Percentiles rank a stretch among this genome's conserved stretches.
Evolutionary conservation across 2,797 vertebrate species (phyloP).

Genomic region (Lepilemur septentrionalis): DNA sequence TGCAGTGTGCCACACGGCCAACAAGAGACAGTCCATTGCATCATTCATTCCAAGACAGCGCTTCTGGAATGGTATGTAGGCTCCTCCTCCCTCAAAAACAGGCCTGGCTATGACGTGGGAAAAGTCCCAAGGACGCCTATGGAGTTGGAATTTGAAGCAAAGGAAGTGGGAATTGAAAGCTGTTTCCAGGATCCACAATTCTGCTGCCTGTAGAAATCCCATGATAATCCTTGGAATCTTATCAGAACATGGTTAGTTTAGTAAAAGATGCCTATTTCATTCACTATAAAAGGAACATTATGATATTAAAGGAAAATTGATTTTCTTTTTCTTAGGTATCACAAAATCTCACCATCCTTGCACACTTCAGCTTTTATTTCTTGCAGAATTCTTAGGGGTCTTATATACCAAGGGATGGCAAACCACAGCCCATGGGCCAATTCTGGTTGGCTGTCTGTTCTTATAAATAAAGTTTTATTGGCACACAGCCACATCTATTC

Average conservation of each 20-base stretch:
- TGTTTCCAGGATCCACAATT: slow-evolving; percentile 22
- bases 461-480: slow-evolving; percentile 69
- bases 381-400: not conserved
- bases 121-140: not conserved
- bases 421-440: not conserved
- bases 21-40: not conserved
- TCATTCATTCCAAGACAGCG: not conserved
- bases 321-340: not conserved
- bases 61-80: not conserved
- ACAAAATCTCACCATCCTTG: not conserved
- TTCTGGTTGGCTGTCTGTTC: not conserved
- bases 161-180: slow-evolving; percentile 51
- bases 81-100: not conserved
- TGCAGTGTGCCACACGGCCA: not conserved
- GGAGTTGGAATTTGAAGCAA: slow-evolving; percentile 45
- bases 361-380: not conserved
- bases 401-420: not conserved
- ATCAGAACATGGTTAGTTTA: not conserved
- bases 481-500: not conserved
- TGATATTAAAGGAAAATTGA: not conserved
- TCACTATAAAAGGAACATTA: not conserved
- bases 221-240: not conserved
- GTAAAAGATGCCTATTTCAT: not conserved
- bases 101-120: slow-evolving; percentile 23
- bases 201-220: not conserved